Conservation (phyloP, 1,140 invertebrate genomes). For the Drosophila sucinea region DNA sequence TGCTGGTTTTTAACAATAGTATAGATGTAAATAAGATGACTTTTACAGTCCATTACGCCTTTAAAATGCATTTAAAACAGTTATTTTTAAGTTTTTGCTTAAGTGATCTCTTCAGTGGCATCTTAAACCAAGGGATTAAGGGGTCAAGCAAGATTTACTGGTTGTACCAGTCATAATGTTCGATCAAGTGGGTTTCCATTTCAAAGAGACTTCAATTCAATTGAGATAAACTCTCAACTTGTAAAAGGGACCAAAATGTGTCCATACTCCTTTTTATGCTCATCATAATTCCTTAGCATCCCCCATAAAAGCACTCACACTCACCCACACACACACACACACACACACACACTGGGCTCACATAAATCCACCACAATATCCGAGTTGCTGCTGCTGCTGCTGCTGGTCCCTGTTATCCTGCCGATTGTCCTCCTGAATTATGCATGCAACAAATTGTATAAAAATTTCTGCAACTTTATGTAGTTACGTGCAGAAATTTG, state of each 20-base stretch:
- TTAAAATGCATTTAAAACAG: too few relatives aligned
- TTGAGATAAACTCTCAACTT: neutral
- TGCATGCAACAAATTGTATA: conserved; percentile 83
- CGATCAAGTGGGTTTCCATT: conserved; percentile 1
- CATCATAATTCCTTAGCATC: conserved; percentile 74
- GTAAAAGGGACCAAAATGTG: neutral
- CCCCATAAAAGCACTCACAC: conserved; percentile 18
- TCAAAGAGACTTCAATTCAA: neutral
- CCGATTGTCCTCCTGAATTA: conserved; percentile 71
- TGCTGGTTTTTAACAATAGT: too few relatives aligned
- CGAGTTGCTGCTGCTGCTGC: conserved; percentile 23
- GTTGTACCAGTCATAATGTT: neutral
- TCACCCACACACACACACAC: too few relatives aligned
- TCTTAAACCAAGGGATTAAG: too few relatives aligned
- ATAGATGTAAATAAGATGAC: too few relatives aligned
- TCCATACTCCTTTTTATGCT: conserved; percentile 52
- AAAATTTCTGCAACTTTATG: conserved; percentile 81
- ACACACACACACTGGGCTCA: conserved; percentile 5
- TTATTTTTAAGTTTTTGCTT: too few relatives aligned
- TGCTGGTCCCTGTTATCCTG: conserved; percentile 32
- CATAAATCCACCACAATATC: conserved; percentile 67
- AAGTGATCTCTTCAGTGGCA: too few relatives aligned
- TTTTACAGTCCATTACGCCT: too few relatives aligned
- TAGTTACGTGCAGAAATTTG: conserved; percentile 78
- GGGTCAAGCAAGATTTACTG: too few relatives aligned